A percentile compares a stretch with the other conserved stretches of the same genome.
Evolutionary conservation across 2,797 vertebrate genomes (phyloP).

Genomic region (Sebastes iracundus): DNA sequence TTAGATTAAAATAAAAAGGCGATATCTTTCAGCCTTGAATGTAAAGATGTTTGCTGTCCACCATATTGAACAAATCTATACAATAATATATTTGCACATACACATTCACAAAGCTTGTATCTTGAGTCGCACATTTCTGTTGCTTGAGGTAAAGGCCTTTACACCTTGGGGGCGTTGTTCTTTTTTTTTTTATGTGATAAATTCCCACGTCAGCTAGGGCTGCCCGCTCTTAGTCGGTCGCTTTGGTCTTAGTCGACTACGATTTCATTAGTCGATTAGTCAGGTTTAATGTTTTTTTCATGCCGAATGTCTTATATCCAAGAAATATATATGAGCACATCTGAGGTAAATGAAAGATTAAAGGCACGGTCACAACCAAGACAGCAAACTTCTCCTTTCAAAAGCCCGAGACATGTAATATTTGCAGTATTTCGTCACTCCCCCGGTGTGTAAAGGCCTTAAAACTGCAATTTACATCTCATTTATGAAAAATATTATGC

Average conservation of each 20-base stretch:
- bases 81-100: conserved; percentile 52
- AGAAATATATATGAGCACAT: neutral
- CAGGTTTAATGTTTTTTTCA: too few species aligned
- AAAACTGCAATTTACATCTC: conserved; percentile 16
- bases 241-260: neutral
- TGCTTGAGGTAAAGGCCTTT: neutral
- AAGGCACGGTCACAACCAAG: neutral
- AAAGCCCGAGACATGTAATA: too few species aligned
- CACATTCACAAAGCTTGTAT: conserved; percentile 14
- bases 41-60: conserved; percentile 43
- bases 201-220: too few species aligned
- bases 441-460: neutral
- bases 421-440: neutral
- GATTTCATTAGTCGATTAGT: too few species aligned
- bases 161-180: neutral
- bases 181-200: neutral
- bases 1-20: neutral
- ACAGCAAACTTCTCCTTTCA: too few species aligned
- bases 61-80: conserved; percentile 9
- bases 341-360: neutral
- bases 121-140: neutral
- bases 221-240: too few species aligned
- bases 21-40: conserved; percentile 39
- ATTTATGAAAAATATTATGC: neutral
- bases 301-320: neutral